phyloP scores from a whole-genome alignment of 2,888 invertebrate genomes.

The Chrysina gloriosa region DNA sequence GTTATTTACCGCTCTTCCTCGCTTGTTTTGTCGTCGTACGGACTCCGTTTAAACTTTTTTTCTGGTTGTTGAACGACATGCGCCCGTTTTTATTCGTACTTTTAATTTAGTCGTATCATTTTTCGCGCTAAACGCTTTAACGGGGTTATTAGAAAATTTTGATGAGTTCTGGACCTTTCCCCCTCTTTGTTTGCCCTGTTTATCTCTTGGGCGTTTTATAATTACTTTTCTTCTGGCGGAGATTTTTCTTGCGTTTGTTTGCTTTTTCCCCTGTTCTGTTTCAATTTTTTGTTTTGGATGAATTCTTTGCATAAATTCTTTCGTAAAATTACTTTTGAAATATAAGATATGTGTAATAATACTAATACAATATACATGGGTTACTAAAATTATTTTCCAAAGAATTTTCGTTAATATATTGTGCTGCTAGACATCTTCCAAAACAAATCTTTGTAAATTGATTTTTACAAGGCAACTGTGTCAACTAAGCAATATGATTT shows the following conservation, averaged over 20 bases:
- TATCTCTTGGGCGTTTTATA: neutral
- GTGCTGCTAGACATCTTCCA: too few relatives aligned
- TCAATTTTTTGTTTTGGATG: too few relatives aligned
- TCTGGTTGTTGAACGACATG: neutral
- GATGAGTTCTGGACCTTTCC: conserved; percentile 7
- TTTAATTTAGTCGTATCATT: conserved; percentile 29
- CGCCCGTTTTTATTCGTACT: neutral
- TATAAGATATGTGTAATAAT: neutral
- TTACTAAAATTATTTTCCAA: too few relatives aligned
- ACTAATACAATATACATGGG: too few relatives aligned
- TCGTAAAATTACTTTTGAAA: neutral
- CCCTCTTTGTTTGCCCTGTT: neutral
- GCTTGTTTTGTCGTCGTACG: neutral
- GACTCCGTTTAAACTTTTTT: conserved; percentile 6
- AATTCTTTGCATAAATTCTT: conserved; percentile 1
- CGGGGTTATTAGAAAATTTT: conserved; percentile 10
- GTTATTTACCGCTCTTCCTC: conserved; percentile 1
- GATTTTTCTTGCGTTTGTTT: conserved; percentile 1
- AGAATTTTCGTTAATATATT: too few relatives aligned
- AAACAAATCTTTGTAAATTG: too few relatives aligned
- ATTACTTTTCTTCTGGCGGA: conserved; percentile 7
- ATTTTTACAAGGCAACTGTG: too few relatives aligned
- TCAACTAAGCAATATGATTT: too few relatives aligned
- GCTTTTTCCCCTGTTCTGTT: too few relatives aligned
- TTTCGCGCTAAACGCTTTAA: conserved; percentile 26